Evolutionary conservation across 2,888 invertebrate genomes (phyloP).

Genomic region (Hecatera dysodea): DNA sequence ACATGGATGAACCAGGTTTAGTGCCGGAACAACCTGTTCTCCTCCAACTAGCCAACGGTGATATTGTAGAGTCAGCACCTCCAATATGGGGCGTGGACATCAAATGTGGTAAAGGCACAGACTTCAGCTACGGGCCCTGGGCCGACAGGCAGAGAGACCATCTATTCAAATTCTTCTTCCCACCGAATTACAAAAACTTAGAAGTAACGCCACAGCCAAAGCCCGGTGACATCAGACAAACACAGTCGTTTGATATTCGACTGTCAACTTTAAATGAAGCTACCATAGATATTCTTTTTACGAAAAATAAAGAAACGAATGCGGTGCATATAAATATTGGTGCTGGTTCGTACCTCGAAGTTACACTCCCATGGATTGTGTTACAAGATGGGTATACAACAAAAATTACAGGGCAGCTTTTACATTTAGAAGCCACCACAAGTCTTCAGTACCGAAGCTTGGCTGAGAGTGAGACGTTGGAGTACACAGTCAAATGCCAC

Average conservation of each 20-base stretch:
- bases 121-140: constrained; percentile 99
- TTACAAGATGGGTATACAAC: constrained; percentile 96
- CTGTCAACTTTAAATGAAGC: constrained; percentile 97
- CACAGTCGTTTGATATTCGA: constrained; percentile 97
- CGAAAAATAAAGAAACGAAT: constrained; percentile 98
- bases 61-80: constrained; percentile 97
- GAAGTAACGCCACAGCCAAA: constrained; percentile 95
- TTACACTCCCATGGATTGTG: constrained; percentile 98
- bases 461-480: constrained; percentile 98
- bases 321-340: constrained; percentile 99
- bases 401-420: constrained; percentile 97
- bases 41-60: constrained; percentile 97
- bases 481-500: constrained; percentile 96
- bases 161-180: constrained; percentile 98
- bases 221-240: constrained; percentile 96
- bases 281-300: constrained; percentile 98
- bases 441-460: constrained; percentile 98
- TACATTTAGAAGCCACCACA: constrained; percentile 98
- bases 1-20: constrained; percentile 98
- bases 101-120: constrained; percentile 98
- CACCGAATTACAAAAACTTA: constrained; percentile 95
- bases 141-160: constrained; percentile 99
- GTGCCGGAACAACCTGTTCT: constrained; percentile 98
- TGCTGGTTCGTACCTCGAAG: constrained; percentile 98
- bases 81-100: constrained; percentile 99